These are phyloP conservation scores for Iguana delicatissima DNA, from an alignment of 2,797 vertebrate species.

Conservation along the genomic window DNA sequence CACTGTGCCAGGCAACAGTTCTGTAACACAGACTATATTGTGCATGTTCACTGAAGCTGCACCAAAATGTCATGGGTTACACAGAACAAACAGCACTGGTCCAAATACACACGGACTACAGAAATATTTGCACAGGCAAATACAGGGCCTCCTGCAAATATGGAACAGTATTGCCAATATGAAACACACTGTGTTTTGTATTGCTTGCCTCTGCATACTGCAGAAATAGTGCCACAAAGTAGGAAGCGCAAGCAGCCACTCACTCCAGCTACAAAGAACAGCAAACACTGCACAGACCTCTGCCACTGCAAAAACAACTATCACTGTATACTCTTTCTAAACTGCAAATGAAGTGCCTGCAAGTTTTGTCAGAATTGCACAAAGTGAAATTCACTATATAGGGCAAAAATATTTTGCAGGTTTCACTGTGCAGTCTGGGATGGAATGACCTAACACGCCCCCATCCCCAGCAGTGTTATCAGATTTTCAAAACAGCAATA, in stretches of 20 bases:
- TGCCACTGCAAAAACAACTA: neutral
- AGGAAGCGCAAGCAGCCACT: neutral
- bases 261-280: neutral
- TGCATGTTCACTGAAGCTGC: slow-evolving; percentile 6
- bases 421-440: neutral
- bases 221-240: slow-evolving; percentile 13
- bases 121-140: neutral
- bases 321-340: neutral
- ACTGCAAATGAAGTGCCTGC: neutral
- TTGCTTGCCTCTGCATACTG: neutral
- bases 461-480: neutral
- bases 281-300: neutral
- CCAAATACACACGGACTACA: neutral
- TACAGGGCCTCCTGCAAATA: neutral
- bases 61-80: neutral
- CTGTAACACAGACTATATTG: neutral
- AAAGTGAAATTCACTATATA: neutral
- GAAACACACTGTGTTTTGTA: neutral
- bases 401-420: neutral
- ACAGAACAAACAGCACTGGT: neutral
- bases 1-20: neutral
- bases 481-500: no score
- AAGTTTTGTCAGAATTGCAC: neutral
- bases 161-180: neutral
- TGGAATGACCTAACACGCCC: neutral